Evolutionary conservation across 2,113 vertebrate genomes (phyloP).

Genomic region (Crypturellus undulatus): DNA sequence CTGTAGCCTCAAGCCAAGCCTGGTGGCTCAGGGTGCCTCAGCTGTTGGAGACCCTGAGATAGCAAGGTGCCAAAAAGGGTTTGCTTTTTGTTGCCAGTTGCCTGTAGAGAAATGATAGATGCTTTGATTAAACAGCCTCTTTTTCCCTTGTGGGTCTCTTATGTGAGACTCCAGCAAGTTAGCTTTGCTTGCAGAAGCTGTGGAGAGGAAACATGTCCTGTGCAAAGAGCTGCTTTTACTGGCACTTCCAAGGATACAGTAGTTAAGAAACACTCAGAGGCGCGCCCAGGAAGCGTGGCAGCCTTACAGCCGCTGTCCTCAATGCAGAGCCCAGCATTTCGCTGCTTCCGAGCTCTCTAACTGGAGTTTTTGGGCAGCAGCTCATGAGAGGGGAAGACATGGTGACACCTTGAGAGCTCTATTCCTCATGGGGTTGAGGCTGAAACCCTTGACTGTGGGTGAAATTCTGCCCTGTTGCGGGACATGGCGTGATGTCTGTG

Average conservation of each 20-base stretch:
- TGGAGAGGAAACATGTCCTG: background rate
- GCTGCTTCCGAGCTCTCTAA: background rate
- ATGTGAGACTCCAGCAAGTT: background rate
- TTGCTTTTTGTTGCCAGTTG: background rate
- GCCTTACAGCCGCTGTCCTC: fast-evolving
- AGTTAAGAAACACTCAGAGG: background rate
- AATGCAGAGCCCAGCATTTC: background rate
- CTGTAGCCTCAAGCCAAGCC: background rate
- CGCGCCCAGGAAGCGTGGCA: background rate
- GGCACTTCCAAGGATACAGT: background rate
- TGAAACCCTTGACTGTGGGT: background rate
- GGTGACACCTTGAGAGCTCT: background rate
- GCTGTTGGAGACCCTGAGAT: background rate
- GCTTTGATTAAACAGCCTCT: background rate
- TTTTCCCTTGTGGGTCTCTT: background rate
- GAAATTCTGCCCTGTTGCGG: background rate
- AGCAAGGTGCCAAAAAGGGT: background rate
- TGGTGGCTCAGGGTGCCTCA: too few relatives aligned
- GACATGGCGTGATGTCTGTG: background rate
- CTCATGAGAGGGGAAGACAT: background rate
- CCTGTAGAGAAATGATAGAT: background rate
- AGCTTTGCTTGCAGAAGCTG: background rate
- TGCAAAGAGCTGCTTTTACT: background rate
- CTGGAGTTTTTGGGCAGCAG: background rate
- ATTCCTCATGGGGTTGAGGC: background rate